Base-by-base conservation (phyloP, 2,113 vertebrate genomes). In the Lonchura striata region DNA sequence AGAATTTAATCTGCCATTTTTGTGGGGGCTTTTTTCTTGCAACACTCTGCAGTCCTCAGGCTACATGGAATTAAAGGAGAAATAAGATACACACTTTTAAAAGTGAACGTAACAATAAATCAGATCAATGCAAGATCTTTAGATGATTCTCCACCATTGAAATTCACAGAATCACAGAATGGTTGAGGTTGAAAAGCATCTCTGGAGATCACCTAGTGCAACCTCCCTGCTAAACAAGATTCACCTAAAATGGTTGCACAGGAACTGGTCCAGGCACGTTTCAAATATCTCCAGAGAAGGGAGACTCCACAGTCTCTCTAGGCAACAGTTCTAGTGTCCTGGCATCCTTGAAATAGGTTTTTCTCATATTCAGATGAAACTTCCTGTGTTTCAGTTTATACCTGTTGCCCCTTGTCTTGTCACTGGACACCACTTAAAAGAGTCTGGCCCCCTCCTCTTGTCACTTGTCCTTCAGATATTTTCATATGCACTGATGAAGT, bases 21-120 rank as follows among this genome's bases (percentile, higher is more conserved):
- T 39, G 23, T 23, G 20, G 1, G 0, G 1, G 0, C 10, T 5
- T 5, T 77, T 39, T 83, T 42, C 47, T 47, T 59, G 27, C 15
- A 74, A 75, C 15, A 28, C 12, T 33, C 44, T 75, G 65, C 61
- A 82, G 15, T 61, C 33, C 39, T 86, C 37, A 31, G 44, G 11
- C 28, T 39, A 52, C 4, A 72, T 0, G 8, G 49, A 81, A 57
- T 79, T 56, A 24, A 15, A 25, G 10, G 8, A 13, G 13, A 86
- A 92, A 46, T 44, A 65, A 88, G 13, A 88, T 10, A 52, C 9
- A 44, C 11, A 13, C 25, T 71, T 81, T 49, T 57, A 93, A 88
- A 41, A 63, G 30, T 22, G 30, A 95, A 42, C 4, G 50, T 37
- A 90, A 74, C 10, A 77, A 79, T 10, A 75, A 4, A 70, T 11